Conservation (phyloP, 2,797 vertebrate genomes). For the Gambelia wislizenii region DNA sequence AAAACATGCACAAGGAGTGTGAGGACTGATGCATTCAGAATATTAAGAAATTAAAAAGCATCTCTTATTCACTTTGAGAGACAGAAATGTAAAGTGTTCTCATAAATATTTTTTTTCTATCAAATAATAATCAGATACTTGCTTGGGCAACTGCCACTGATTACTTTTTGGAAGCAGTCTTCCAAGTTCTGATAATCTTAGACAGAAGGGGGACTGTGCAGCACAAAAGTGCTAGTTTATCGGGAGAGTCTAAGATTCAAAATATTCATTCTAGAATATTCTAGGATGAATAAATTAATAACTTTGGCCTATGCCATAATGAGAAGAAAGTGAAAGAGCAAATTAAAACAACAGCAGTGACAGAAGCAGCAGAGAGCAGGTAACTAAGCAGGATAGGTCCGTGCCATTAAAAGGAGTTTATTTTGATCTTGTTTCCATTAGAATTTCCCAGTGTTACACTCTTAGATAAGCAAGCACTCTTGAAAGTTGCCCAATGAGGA, state of each 20-base stretch:
- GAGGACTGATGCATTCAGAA: no score
- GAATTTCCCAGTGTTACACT: not conserved
- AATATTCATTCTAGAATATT: not conserved
- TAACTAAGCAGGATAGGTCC: not conserved
- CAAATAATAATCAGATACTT: no score
- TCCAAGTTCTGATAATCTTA: not conserved
- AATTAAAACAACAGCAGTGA: not conserved
- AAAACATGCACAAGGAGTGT: no score
- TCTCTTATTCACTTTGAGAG: no score
- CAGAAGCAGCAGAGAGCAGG: not conserved
- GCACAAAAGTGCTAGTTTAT: not conserved
- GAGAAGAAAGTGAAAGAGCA: not conserved
- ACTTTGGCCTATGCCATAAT: not conserved
- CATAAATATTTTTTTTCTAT: no score
- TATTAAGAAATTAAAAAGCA: no score
- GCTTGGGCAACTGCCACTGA: no score
- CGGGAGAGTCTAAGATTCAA: not conserved
- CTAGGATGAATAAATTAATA: not conserved
- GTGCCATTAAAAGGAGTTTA: slow-evolving; percentile 9
- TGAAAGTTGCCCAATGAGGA: not conserved
- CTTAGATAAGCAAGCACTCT: not conserved
- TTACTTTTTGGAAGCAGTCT: not conserved
- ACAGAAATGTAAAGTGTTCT: no score
- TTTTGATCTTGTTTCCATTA: slow-evolving; percentile 13
- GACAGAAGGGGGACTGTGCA: not conserved